Conservation (phyloP, 2,113 vertebrate genomes). For the Clarias magur region DNA sequence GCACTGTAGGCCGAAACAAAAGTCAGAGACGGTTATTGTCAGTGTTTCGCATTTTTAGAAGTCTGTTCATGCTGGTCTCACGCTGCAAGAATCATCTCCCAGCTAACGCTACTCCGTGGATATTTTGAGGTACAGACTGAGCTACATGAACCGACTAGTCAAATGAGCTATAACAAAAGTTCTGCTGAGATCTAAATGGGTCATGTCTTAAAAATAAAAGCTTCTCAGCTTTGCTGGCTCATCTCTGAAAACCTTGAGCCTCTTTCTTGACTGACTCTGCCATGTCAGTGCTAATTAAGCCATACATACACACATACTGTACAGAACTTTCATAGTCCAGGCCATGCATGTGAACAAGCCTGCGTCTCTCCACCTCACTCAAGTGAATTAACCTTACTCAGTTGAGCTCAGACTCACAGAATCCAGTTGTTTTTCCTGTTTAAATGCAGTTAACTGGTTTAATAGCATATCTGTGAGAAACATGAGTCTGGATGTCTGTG, state of each 20-base stretch:
- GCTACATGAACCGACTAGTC: conserved; percentile 1
- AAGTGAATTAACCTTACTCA: conserved; percentile 41
- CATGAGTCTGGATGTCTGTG: conserved; percentile 36
- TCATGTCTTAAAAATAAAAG: conserved; percentile 38
- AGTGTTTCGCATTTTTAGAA: conserved; percentile 42
- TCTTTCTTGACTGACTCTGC: conserved; percentile 3
- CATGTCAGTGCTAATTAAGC: conserved; percentile 27
- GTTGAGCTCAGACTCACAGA: conserved; percentile 37
- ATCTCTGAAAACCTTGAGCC: conserved; percentile 14
- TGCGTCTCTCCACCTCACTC: conserved; percentile 21
- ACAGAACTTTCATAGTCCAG: background rate
- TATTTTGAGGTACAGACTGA: conserved; percentile 15
- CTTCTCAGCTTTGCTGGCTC: background rate
- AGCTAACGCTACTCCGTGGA: background rate
- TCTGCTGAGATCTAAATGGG: conserved; percentile 29
- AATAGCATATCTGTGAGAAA: conserved; percentile 26
- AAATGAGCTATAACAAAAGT: conserved; percentile 29
- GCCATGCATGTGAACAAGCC: background rate
- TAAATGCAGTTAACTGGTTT: conserved; percentile 34
- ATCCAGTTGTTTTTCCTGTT: conserved; percentile 24
- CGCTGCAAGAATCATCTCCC: conserved; percentile 10
- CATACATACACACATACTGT: background rate
- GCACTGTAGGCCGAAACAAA: conserved; percentile 37
- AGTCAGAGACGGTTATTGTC: conserved; percentile 52
- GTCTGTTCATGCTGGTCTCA: conserved; percentile 17